A percentile compares a stretch with the other conserved stretches of the same genome.
Evolutionary conservation across 2,113 vertebrate genomes (phyloP).

Genomic region (Rhea americana): DNA sequence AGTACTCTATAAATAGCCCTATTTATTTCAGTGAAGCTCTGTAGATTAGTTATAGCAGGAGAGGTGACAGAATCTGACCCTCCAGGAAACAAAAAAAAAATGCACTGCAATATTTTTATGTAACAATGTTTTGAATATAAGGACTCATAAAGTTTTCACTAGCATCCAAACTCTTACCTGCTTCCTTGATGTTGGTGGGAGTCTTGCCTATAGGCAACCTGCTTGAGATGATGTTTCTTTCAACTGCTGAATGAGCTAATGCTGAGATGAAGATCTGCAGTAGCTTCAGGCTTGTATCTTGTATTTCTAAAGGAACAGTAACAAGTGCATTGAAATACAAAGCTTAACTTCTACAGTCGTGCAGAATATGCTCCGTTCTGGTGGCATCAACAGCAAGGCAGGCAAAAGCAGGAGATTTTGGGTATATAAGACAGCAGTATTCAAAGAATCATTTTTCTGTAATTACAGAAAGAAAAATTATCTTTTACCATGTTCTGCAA

Average conservation of each 20-base stretch:
- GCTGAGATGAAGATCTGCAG: neutral
- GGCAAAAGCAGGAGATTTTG: neutral
- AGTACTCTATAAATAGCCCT: neutral
- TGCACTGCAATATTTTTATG: neutral
- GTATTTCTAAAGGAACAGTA: neutral
- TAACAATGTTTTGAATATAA: neutral
- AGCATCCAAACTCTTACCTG: neutral
- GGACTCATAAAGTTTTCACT: neutral
- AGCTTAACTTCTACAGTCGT: neutral
- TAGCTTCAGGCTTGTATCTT: neutral
- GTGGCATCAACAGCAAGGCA: neutral
- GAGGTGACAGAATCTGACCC: neutral
- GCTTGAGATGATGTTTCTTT: neutral
- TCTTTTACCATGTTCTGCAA: neutral
- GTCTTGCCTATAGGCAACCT: neutral
- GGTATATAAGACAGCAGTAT: neutral
- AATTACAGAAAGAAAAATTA: neutral
- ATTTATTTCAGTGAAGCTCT: neutral
- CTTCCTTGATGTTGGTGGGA: neutral
- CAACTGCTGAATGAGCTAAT: neutral
- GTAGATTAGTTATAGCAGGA: neutral
- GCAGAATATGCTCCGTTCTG: neutral
- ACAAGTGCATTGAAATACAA: neutral
- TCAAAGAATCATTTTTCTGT: neutral
- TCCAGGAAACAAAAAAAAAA: neutral